phyloP scores from a whole-genome alignment of 2,888 invertebrate genomes.

The Lagria hirta region DNA sequence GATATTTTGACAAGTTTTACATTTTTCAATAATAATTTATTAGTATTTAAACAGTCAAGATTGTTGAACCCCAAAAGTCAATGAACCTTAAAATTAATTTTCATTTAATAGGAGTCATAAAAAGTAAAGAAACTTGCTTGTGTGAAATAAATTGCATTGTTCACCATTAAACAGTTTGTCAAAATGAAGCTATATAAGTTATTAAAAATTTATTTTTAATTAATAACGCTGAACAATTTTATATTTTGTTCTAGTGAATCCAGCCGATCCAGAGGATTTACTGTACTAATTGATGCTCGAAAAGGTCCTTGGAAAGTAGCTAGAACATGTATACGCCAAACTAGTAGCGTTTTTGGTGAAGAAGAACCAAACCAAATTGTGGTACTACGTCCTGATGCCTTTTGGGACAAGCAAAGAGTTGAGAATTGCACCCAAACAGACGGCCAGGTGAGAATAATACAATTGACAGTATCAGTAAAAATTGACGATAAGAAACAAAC shows the following conservation, averaged over 20 bases:
- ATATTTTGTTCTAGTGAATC: conserved; percentile 54
- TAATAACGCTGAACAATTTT: too few species aligned
- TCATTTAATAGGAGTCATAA: too few species aligned
- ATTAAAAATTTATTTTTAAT: too few species aligned
- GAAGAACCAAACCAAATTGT: conserved; percentile 54
- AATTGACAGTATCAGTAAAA: background rate
- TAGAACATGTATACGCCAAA: conserved; percentile 62
- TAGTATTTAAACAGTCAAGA: too few species aligned
- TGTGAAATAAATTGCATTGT: too few species aligned
- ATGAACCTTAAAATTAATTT: too few species aligned
- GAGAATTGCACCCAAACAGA: conserved; percentile 68
- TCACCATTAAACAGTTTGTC: too few species aligned
- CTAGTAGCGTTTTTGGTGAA: conserved; percentile 54
- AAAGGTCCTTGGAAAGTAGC: conserved; percentile 65
- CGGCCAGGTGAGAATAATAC: conserved; percentile 57
- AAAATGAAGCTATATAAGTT: too few species aligned
- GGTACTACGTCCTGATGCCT: conserved; percentile 72
- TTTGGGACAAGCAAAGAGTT: conserved; percentile 73
- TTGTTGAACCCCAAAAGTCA: too few species aligned
- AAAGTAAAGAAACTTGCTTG: too few species aligned
- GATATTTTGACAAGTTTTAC: too few species aligned
- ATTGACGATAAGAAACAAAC: background rate
- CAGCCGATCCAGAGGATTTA: conserved; percentile 59
- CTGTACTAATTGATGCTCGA: conserved; percentile 66
- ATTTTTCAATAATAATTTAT: too few species aligned